phyloP scores from a whole-genome alignment of 2,888 invertebrate genomes.

The Hanleya hanleyi region DNA sequence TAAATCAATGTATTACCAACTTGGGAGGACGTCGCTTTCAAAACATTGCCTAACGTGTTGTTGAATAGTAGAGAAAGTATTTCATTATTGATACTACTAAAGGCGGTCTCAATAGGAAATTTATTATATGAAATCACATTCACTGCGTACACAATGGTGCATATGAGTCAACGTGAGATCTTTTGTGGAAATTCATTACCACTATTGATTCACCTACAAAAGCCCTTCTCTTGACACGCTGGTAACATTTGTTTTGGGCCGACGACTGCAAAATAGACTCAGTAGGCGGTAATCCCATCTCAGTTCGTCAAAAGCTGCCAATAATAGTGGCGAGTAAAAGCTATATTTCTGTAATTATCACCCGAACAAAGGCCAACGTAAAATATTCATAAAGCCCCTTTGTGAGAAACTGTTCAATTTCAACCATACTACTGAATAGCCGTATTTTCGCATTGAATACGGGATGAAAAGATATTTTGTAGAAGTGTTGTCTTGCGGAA shows the following conservation, averaged over 20 bases:
- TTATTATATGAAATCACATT: conserved; percentile 8
- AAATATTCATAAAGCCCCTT: conserved; percentile 5
- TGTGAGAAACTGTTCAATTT: conserved; percentile 1
- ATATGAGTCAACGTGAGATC: conserved; percentile 8
- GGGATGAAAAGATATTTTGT: conserved; percentile 1
- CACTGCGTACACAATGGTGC: background rate
- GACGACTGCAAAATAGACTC: background rate
- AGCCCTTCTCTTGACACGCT: background rate
- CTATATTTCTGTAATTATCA: conserved; percentile 10
- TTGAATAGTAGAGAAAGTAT: background rate
- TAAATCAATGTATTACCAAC: conserved; percentile 3
- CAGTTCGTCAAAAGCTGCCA: background rate
- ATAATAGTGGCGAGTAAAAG: background rate
- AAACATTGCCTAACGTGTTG: conserved; percentile 8
- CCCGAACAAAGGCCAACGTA: background rate
- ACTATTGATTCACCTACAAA: background rate
- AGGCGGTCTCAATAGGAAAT: conserved; percentile 3
- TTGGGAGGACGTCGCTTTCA: background rate
- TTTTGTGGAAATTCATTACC: conserved; percentile 6
- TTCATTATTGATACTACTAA: conserved; percentile 5
- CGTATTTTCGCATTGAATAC: background rate
- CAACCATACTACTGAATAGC: background rate
- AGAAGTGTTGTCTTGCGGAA: background rate
- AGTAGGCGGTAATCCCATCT: background rate
- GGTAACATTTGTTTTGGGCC: conserved; percentile 8